phyloP scores from a whole-genome alignment of 2,888 invertebrate species.

The Apocheima hispidaria region DNA sequence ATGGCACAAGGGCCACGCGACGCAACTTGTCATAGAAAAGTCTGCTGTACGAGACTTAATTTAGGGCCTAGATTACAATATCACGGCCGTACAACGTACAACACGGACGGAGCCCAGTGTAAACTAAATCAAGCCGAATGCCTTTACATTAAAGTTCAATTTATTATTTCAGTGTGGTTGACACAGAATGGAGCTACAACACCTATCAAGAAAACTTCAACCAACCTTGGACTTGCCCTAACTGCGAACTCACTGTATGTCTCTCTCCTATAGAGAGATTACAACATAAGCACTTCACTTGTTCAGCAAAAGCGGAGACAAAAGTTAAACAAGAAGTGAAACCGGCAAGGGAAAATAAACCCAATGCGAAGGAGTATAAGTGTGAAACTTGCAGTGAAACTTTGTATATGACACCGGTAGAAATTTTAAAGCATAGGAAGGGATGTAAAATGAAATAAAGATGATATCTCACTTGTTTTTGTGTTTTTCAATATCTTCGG shows the following conservation, averaged over 20 bases:
- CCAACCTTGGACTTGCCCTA: constrained; percentile 90
- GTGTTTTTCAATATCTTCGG: background rate
- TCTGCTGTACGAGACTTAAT: too few relatives aligned
- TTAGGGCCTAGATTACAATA: too few relatives aligned
- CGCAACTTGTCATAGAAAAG: too few relatives aligned
- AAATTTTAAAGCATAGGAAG: constrained; percentile 94
- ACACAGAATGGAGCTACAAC: constrained; percentile 89
- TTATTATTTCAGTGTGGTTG: constrained; percentile 83
- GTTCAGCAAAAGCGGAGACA: constrained; percentile 65
- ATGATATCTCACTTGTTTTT: too few relatives aligned
- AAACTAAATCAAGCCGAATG: too few relatives aligned
- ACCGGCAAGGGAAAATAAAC: constrained; percentile 63
- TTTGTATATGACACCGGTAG: constrained; percentile 91
- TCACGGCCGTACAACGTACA: too few relatives aligned
- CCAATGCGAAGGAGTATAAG: constrained; percentile 88
- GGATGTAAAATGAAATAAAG: constrained; percentile 79
- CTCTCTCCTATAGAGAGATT: constrained; percentile 90
- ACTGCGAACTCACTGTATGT: constrained; percentile 88
- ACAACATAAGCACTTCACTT: constrained; percentile 88
- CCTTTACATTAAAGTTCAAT: too few relatives aligned
- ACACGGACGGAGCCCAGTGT: too few relatives aligned
- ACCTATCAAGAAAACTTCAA: constrained; percentile 86
- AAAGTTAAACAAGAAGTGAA: constrained; percentile 59
- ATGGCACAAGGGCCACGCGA: too few relatives aligned
- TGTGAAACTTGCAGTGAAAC: constrained; percentile 90